Conservation (phyloP, 2,113 vertebrate species). For the Centropus unirufus region DNA sequence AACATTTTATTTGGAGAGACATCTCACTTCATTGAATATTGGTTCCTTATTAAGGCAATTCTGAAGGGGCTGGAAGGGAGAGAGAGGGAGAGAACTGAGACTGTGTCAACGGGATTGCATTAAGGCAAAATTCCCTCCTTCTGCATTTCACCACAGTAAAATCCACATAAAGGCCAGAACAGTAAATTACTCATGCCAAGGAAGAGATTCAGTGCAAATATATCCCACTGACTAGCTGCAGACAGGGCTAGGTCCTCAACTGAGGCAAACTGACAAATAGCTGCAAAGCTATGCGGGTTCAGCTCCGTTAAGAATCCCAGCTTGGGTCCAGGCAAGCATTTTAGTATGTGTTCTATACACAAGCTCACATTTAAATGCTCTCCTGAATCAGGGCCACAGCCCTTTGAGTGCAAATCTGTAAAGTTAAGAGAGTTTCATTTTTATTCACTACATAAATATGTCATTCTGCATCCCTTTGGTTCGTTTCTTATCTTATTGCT, state of each 20-base stretch:
- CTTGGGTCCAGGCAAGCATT: constrained; percentile 27
- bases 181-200: constrained; percentile 18
- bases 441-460: not conserved
- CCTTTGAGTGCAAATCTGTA: constrained; percentile 18
- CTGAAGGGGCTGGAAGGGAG: not conserved
- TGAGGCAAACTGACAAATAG: not conserved
- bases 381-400: not conserved
- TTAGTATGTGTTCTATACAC: not conserved
- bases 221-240: not conserved
- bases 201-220: constrained; percentile 33
- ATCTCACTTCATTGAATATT: not conserved
- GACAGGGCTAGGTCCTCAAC: not conserved
- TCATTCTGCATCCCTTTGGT: constrained; percentile 1
- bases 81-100: not conserved
- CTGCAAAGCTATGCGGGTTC: not conserved
- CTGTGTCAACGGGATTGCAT: not conserved
- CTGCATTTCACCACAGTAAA: constrained; percentile 43
- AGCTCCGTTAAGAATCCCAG: not conserved
- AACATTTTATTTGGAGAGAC: constrained; percentile 70
- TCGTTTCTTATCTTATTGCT: constrained; percentile 23
- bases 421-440: constrained; percentile 1
- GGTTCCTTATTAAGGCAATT: constrained; percentile 70
- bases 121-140: constrained; percentile 65
- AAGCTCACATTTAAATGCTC: constrained; percentile 20
- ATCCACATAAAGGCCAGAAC: not conserved